Percentiles rank a stretch among this genome's conserved stretches.
Conservation (phyloP, 2,113 vertebrate species). For the Promerops cafer region DNA sequence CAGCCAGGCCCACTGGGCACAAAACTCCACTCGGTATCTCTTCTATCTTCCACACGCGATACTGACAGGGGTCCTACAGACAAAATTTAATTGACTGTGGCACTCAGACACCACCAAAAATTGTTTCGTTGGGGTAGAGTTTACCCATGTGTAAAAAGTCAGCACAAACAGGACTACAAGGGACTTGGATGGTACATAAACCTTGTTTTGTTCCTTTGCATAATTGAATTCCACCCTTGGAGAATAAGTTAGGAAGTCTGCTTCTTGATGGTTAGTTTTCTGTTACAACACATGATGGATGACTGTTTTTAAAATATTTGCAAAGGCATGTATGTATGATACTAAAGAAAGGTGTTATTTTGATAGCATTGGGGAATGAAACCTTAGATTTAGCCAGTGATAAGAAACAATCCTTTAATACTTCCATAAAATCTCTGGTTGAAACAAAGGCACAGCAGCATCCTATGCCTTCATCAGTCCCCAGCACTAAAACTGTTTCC, state of each 20-base stretch:
- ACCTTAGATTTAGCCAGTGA: background rate
- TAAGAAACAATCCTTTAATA: background rate
- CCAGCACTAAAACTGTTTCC: background rate
- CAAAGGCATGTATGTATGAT: background rate
- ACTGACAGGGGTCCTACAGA: background rate
- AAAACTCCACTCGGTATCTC: constrained; percentile 1
- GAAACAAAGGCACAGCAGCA: background rate
- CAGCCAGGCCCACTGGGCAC: background rate
- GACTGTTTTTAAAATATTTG: background rate
- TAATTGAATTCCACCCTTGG: background rate
- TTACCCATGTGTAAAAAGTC: background rate
- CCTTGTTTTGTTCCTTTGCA: background rate
- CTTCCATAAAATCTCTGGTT: background rate
- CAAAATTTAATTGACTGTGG: background rate
- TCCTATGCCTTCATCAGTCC: background rate
- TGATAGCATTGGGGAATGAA: background rate
- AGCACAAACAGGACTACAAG: background rate
- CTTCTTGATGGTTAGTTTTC: background rate
- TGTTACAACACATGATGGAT: background rate
- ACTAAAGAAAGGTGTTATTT: background rate
- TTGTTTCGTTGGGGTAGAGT: background rate
- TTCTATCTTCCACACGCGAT: background rate
- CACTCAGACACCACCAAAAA: background rate
- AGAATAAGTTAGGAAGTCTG: background rate
- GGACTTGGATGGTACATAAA: background rate